These are phyloP conservation scores for Lepus townsendii DNA, from an alignment of 2,797 vertebrate species.

Conservation along the genomic window DNA sequence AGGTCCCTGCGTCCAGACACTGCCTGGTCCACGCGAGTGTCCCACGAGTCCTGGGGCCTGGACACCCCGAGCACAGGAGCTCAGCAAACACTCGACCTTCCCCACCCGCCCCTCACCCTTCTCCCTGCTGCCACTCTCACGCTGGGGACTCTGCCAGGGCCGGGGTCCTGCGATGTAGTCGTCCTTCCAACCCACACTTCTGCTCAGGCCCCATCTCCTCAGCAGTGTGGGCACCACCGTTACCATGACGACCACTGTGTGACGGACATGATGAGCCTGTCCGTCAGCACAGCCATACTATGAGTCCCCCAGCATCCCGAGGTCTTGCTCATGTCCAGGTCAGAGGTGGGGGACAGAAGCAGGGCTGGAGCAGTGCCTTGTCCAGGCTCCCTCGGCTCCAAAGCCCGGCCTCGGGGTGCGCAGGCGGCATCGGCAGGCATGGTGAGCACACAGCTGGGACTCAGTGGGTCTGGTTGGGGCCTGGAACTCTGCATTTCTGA, in stretches of 20 bases:
- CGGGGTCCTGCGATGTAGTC: neutral
- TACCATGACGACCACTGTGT: neutral
- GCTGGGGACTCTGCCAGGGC: neutral
- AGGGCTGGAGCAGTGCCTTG: too few species aligned
- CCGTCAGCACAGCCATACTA: neutral
- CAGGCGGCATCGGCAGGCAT: too few species aligned
- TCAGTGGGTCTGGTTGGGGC: neutral
- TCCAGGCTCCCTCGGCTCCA: too few species aligned
- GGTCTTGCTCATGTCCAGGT: too few species aligned
- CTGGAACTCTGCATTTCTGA: neutral
- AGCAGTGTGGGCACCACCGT: neutral
- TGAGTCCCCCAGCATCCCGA: neutral
- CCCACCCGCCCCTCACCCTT: neutral
- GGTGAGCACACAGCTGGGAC: neutral
- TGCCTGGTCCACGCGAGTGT: neutral
- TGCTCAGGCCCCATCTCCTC: neutral
- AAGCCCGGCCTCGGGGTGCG: too few species aligned
- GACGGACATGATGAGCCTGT: neutral
- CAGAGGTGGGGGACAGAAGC: too few species aligned
- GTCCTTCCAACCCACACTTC: neutral
- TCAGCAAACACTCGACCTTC: neutral
- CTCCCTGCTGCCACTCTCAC: neutral
- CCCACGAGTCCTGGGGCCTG: too few species aligned
- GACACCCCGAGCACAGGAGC: neutral
- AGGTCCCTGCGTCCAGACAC: neutral